Evolutionary conservation across 2,797 vertebrate genomes (phyloP).

Genomic region (Trachurus trachurus): DNA sequence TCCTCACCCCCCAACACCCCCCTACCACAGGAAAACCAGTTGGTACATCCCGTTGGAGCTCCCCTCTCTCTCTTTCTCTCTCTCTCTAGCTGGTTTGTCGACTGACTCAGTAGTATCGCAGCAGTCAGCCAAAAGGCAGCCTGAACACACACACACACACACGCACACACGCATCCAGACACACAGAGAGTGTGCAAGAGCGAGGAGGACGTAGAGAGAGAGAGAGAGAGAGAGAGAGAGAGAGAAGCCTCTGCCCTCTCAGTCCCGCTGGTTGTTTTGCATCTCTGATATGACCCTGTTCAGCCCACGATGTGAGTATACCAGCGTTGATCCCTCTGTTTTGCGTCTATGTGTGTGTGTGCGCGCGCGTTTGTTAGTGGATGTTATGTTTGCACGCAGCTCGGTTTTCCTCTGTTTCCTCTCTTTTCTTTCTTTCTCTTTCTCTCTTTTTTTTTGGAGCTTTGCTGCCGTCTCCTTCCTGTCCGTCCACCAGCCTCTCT

Average conservation of each 20-base stretch:
- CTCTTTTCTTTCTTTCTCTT: background rate
- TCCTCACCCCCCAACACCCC: constrained; percentile 48
- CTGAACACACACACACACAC: constrained; percentile 14
- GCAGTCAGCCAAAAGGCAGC: constrained; percentile 66
- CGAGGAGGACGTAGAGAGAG: constrained; percentile 43
- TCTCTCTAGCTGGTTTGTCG: constrained; percentile 77
- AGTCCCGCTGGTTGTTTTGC: constrained; percentile 59
- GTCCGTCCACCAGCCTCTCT: background rate
- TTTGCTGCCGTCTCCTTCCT: background rate
- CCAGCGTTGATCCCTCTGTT: constrained; percentile 15
- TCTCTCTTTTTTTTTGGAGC: background rate
- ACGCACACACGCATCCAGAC: constrained; percentile 15
- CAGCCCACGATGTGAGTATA: constrained; percentile 87
- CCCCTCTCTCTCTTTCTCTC: no score
- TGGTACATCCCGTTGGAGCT: constrained; percentile 83
- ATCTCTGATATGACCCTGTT: constrained; percentile 88
- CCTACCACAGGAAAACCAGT: constrained; percentile 63
- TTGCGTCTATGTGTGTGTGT: constrained; percentile 24
- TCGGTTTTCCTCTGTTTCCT: constrained; percentile 30
- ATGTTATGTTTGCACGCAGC: constrained; percentile 44
- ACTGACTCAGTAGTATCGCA: constrained; percentile 84
- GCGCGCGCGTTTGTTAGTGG: constrained; percentile 33
- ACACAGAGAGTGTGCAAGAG: constrained; percentile 23
- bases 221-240: background rate
- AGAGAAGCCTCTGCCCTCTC: constrained; percentile 35